These are phyloP conservation scores for Pipa parva DNA, from an alignment of 2,113 vertebrate species.

Conservation along the genomic window DNA sequence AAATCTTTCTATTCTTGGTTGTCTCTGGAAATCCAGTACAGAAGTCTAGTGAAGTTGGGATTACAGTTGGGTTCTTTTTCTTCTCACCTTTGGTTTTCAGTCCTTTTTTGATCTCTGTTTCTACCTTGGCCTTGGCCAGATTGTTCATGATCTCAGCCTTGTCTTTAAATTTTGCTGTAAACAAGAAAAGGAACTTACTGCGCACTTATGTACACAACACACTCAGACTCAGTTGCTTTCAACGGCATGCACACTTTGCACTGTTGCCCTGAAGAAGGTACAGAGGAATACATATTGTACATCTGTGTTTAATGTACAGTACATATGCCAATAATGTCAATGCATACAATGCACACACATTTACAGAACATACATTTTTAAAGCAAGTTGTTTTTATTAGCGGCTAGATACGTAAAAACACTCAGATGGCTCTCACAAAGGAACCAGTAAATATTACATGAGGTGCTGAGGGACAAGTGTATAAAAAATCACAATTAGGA, in stretches of 20 bases:
- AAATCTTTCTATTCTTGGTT: neutral
- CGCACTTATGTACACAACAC: slow-evolving; percentile 17
- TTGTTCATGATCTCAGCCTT: slow-evolving; percentile 72
- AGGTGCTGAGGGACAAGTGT: too few relatives aligned
- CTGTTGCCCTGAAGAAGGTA: neutral
- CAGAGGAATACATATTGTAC: neutral
- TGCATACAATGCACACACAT: neutral
- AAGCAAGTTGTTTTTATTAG: too few relatives aligned
- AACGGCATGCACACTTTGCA: neutral
- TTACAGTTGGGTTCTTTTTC: neutral
- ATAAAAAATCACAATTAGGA: too few relatives aligned
- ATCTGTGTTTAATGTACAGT: neutral
- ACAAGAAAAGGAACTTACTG: slow-evolving; percentile 51
- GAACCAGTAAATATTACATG: too few relatives aligned
- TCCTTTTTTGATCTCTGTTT: slow-evolving; percentile 50
- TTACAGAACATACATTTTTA: neutral
- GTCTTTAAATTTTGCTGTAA: slow-evolving; percentile 79
- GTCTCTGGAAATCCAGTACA: too few relatives aligned
- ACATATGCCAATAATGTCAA: neutral
- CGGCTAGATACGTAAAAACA: too few relatives aligned
- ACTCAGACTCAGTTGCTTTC: neutral
- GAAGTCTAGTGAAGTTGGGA: too few relatives aligned
- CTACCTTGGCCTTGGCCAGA: slow-evolving; percentile 64
- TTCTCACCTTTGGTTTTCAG: slow-evolving; percentile 72
- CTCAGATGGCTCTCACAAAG: too few relatives aligned